Percentiles rank a stretch among this genome's conserved stretches.
phyloP scores from a whole-genome alignment of 2,113 vertebrate genomes.

The Felis catus region DNA sequence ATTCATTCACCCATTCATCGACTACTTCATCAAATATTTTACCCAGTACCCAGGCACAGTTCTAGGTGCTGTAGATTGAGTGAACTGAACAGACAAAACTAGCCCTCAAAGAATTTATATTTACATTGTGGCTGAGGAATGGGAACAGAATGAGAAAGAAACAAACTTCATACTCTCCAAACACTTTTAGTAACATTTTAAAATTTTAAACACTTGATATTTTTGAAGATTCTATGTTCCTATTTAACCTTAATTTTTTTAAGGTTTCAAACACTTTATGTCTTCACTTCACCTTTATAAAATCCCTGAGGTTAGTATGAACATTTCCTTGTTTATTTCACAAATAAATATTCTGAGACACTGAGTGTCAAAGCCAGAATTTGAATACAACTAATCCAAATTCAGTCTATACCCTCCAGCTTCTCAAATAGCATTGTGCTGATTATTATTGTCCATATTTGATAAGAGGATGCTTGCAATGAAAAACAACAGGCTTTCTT shows the following conservation, averaged over 20 bases:
- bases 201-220: neutral
- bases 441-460: neutral
- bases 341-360: neutral
- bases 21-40: neutral
- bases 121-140: neutral
- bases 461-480: neutral
- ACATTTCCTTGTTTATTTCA: neutral
- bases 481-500: neutral
- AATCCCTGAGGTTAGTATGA: neutral
- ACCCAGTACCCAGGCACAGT: neutral
- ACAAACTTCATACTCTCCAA: neutral
- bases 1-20: neutral
- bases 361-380: neutral
- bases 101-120: neutral
- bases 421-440: neutral
- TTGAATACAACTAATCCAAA: neutral
- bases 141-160: neutral
- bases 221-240: neutral
- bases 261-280: neutral
- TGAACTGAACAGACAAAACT: neutral
- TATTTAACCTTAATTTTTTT: neutral
- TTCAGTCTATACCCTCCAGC: neutral
- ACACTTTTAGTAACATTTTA: neutral
- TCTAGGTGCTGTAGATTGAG: neutral
- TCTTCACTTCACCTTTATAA: neutral